phyloP scores from a whole-genome alignment of 2,113 vertebrate genomes.

The Acanthochromis polyacanthus region DNA sequence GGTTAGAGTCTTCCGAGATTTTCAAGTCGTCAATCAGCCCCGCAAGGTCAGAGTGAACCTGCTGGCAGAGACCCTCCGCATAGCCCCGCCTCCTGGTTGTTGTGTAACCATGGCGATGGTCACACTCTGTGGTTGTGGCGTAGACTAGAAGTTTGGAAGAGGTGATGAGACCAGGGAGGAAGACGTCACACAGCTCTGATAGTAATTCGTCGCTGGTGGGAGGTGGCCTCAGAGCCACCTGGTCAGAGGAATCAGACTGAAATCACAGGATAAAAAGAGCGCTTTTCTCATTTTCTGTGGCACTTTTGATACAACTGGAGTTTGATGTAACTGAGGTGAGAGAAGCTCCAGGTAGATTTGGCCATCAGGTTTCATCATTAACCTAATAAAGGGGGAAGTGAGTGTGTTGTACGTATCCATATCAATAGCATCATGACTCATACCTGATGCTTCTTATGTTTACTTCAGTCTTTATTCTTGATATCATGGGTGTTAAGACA shows the following conservation, averaged over 20 bases:
- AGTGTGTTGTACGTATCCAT: too few relatives aligned
- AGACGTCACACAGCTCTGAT: conserved; percentile 77
- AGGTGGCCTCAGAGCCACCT: too few relatives aligned
- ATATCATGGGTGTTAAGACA: too few relatives aligned
- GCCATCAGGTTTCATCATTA: neutral
- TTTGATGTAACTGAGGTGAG: too few relatives aligned
- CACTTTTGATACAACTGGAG: neutral
- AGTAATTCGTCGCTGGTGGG: conserved; percentile 50
- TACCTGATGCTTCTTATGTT: too few relatives aligned
- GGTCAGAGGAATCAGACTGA: conserved; percentile 31
- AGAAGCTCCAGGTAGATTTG: neutral
- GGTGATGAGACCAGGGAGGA: conserved; percentile 78
- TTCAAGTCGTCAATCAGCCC: conserved; percentile 62
- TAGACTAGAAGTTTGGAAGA: conserved; percentile 78
- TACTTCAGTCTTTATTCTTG: too few relatives aligned
- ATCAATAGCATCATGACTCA: too few relatives aligned
- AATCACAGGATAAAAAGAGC: neutral
- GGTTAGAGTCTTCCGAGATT: neutral
- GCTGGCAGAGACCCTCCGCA: conserved; percentile 77
- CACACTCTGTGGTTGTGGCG: conserved; percentile 74
- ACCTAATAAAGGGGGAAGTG: neutral
- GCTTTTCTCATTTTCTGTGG: neutral
- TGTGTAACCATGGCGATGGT: conserved; percentile 73
- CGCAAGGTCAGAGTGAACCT: conserved; percentile 80
- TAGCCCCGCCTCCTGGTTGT: conserved; percentile 74